Percentiles rank a stretch among this genome's conserved stretches.
Conservation (phyloP, 2,888 invertebrate genomes). For the Leistus spinibarbis region DNA sequence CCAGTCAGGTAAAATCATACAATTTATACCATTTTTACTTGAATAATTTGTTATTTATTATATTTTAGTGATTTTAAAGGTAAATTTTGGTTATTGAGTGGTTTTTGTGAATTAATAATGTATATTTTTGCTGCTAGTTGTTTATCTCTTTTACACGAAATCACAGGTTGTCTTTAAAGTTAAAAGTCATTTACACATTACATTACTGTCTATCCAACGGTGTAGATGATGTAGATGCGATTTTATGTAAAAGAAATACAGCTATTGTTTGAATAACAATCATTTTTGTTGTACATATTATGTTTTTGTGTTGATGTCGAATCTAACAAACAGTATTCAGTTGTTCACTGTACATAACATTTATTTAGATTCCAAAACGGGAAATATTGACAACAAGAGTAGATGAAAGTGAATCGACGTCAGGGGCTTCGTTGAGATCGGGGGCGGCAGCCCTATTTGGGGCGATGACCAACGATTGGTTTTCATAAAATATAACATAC, state of each 20-base stretch:
- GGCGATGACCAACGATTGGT: conserved; percentile 84
- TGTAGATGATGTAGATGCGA: too few species aligned
- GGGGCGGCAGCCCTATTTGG: conserved; percentile 82
- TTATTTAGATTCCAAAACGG: conserved; percentile 6
- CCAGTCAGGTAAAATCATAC: neutral
- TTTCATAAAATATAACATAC: conserved; percentile 60
- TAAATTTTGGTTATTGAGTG: neutral
- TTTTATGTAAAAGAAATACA: conserved; percentile 2
- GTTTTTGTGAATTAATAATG: neutral
- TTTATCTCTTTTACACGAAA: too few species aligned
- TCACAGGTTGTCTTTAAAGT: too few species aligned
- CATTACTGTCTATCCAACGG: too few species aligned
- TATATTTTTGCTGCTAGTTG: too few species aligned
- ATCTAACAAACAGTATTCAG: too few species aligned
- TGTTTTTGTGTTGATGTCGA: conserved; percentile 4
- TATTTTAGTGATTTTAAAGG: neutral
- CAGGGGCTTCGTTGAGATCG: conserved; percentile 65
- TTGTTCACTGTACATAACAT: neutral
- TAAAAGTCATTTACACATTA: too few species aligned
- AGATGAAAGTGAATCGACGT: conserved; percentile 57
- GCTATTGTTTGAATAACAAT: too few species aligned
- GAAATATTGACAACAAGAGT: conserved; percentile 12
- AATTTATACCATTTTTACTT: too few species aligned
- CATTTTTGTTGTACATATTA: too few species aligned
- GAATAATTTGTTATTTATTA: neutral